Base-by-base conservation (phyloP, 53 echinoderm and acorn worm species). In the Patiria pectinifera region DNA sequence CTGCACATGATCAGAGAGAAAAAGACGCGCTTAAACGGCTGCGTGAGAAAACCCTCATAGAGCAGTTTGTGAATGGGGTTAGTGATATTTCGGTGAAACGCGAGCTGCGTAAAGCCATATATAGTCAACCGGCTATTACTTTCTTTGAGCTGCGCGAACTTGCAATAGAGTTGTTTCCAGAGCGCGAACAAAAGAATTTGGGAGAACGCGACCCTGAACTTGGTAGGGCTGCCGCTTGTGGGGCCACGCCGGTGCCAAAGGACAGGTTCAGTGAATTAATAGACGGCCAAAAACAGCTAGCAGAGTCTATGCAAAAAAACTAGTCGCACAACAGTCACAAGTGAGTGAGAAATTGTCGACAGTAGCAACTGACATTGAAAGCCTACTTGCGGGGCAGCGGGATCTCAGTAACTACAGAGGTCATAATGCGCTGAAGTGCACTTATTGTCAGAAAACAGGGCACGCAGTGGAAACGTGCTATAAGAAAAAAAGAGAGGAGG, bases 381-480 rank as follows among this genome's bases (percentile, higher is more conserved):
- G 49, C 82, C 82, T 82, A 6, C 53, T 82, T 48, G 13, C 53
- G 11, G 49, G 23, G 58, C 82, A 82, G 18, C 82, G 18, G 6
- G 21, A 49, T 53, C 82, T 48, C 59, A 15, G 19, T 21, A 19
- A 82, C 11, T 53, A 53, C 6, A 48, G 18, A 19, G 6, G 48
- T 10, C 18, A 53, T 49, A 47, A 8, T 44, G 21, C 58, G 53
- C 5, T 53, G 14, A 82, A 82, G 21, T 82, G 82, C 21, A 82
- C 82, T 24, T 82, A 49, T 16, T 82, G 82, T n/a, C 53, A 7
- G n/a, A n/a, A n/a, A n/a, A n/a, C n/a, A n/a, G n/a, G n/a, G n/a
- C n/a, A n/a, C n/a, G n/a, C n/a, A n/a, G 58, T 82, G 58, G 82
- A 82, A 19, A 15, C 82, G 19, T 82, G 82, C 21, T 95, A 91